Evolutionary conservation across 2,113 vertebrate species (phyloP).

Genomic region (Cryptoleucopteryx plumbea): DNA sequence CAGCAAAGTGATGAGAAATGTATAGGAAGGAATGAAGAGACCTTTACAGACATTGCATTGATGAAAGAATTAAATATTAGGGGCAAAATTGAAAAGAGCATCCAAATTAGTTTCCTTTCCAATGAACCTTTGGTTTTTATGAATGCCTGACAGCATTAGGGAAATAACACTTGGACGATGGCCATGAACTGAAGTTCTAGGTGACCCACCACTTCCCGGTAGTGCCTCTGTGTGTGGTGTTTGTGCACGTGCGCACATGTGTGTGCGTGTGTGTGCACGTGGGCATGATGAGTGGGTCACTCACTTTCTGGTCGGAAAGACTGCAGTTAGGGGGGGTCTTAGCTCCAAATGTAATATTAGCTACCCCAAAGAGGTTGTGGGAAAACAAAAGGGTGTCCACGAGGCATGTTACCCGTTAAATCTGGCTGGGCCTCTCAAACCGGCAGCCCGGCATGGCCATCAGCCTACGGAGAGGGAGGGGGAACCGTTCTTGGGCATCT

Average conservation of each 20-base stretch:
- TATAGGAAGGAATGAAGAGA: not conserved
- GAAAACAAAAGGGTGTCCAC: not conserved
- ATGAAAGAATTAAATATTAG: not conserved
- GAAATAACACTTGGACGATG: conserved; percentile 20
- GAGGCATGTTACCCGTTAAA: not conserved
- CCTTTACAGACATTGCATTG: not conserved
- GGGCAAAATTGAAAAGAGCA: not conserved
- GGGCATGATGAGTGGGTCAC: not conserved
- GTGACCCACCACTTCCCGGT: conserved; percentile 11
- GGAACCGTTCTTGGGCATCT: not conserved
- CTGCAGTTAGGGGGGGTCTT: too few species aligned
- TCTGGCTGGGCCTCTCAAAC: not conserved
- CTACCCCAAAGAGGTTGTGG: not conserved
- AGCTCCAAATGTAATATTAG: not conserved
- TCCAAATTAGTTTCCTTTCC: not conserved
- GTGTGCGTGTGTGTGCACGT: not conserved
- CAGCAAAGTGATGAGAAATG: not conserved
- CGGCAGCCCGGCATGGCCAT: not conserved
- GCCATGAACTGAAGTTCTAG: not conserved
- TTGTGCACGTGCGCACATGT: not conserved
- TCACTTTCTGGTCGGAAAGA: not conserved
- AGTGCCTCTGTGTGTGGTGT: not conserved
- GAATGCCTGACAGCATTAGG: not conserved
- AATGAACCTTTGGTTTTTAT: not conserved
- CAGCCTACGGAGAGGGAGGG: not conserved